Evolutionary conservation across 2,888 invertebrate genomes (phyloP), one percentile per base, ranked within the genome.

Genomic region (Acheta domesticus): DNA sequence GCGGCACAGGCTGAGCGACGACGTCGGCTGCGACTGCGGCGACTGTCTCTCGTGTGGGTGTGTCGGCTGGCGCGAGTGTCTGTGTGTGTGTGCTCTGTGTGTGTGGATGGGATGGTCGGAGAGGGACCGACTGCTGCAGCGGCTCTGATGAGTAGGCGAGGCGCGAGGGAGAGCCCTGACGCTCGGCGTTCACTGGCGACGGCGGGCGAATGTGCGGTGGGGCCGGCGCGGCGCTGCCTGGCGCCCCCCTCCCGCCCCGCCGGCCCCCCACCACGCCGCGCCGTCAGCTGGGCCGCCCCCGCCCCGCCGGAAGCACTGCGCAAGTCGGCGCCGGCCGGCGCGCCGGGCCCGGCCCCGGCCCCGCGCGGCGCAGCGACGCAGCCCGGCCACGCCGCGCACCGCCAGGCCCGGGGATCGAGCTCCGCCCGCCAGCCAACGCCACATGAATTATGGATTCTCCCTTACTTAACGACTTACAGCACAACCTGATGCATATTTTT

Each of bases 251-350:
- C 62, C 62, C 62, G 62, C 14, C 23, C 62, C 16, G 62, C n/a
- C 62, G 62, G 16, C 62, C 62, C 62, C 62, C 62, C 62, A 62
- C 62, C 62, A 62, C 62, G 14, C 62, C 62, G 62, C 62, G 16
- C 62, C 62, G 62, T 62, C 62, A 62, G 62, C 62, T 62, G 62
- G 62, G 62, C n/a, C 62, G 62, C 62, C n/a, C 62, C 16, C 62
- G 14, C 62, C 62, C n/a, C 62, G 62, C 62, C 62, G 62, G 62
- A 62, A 62, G 62, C 62, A 62, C 62, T 62, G 62, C 62, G 62
- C 62, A 62, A 62, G 62, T 62, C 62, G 62, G n/a, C n/a, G 62
- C 62, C 62, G 16, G 14, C 62, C 62, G 62, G 62, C 62, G 14
- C 62, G 16, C 62, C 62, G 16, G 5, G 14, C 62, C 62, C n/a